Percentiles rank a stretch among this genome's conserved stretches.
These are phyloP conservation scores for Armadillidium nasatum DNA, from an alignment of 1,140 invertebrate genomes.

Conservation along the genomic window DNA sequence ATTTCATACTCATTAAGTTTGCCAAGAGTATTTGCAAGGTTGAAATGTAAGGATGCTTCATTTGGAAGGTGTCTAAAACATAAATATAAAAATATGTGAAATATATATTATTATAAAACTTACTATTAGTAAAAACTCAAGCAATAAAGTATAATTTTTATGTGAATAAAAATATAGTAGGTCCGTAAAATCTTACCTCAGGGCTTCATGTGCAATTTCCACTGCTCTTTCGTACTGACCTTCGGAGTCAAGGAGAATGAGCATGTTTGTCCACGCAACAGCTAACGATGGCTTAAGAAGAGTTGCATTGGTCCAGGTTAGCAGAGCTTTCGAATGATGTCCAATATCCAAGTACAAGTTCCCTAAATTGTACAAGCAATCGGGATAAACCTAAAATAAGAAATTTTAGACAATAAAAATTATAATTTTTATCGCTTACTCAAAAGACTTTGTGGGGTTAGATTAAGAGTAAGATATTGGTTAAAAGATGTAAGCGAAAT, in stretches of 20 bases:
- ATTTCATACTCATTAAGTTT: conserved; percentile 69
- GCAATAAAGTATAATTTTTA: too few species aligned
- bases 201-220: conserved; percentile 38
- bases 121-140: too few species aligned
- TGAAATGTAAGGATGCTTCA: conserved; percentile 69
- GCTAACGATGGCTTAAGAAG: conserved; percentile 67
- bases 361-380: conserved; percentile 91
- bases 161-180: too few species aligned
- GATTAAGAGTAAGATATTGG: too few species aligned
- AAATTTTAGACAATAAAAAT: too few species aligned
- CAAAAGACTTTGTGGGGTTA: too few species aligned
- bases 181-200: conserved; percentile 31
- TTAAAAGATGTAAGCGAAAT: too few species aligned
- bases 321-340: conserved; percentile 57
- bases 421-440: too few species aligned
- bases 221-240: conserved; percentile 49
- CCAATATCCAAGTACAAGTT: conserved; percentile 71
- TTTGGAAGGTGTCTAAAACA: conserved; percentile 36
- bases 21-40: conserved; percentile 76
- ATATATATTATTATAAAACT: too few species aligned
- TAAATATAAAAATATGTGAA: too few species aligned
- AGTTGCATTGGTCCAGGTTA: conserved; percentile 75
- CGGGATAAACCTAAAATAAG: conserved; percentile 77
- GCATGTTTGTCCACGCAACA: conserved; percentile 85
- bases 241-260: conserved; percentile 79